These are phyloP conservation scores for Diorhabda carinulata DNA, from an alignment of 1,140 invertebrate genomes.

Conservation along the genomic window DNA sequence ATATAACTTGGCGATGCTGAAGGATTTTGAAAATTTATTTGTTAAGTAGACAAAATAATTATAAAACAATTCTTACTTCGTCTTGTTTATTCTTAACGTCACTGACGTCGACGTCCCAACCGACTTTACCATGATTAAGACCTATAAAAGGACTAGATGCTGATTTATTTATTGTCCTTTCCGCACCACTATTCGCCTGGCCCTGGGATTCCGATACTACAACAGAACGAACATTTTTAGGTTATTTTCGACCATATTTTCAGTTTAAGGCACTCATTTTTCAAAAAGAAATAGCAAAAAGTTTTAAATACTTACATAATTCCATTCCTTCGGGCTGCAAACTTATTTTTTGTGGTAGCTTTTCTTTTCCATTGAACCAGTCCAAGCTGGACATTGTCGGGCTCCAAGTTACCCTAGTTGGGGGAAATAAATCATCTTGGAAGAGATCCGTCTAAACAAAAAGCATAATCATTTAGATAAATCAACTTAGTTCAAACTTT, in stretches of 20 bases:
- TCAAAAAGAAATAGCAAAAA: neutral
- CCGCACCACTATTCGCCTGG: constrained; percentile 36
- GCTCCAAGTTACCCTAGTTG: constrained; percentile 82
- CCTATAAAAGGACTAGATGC: constrained; percentile 46
- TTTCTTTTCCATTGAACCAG: constrained; percentile 73
- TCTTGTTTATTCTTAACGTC: constrained; percentile 58
- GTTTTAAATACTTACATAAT: constrained; percentile 58
- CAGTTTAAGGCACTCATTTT: too few relatives aligned
- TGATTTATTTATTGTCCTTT: constrained; percentile 39
- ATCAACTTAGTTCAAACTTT: too few relatives aligned
- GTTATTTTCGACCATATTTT: too few relatives aligned
- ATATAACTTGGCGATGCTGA: too few relatives aligned
- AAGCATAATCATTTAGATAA: neutral
- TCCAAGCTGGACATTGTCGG: constrained; percentile 65
- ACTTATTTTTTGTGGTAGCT: constrained; percentile 61
- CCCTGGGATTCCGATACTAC: constrained; percentile 56
- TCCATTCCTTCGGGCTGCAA: constrained; percentile 86
- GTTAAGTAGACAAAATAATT: too few relatives aligned
- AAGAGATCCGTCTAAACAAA: constrained; percentile 79
- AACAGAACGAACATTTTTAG: constrained; percentile 4
- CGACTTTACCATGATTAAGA: constrained; percentile 49
- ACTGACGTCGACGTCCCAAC: constrained; percentile 53
- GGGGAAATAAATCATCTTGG: constrained; percentile 94
- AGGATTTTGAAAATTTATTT: too few relatives aligned
- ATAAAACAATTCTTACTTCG: constrained; percentile 48